Conservation (phyloP, 2,888 invertebrate genomes). For the Geotrupes spiniger region DNA sequence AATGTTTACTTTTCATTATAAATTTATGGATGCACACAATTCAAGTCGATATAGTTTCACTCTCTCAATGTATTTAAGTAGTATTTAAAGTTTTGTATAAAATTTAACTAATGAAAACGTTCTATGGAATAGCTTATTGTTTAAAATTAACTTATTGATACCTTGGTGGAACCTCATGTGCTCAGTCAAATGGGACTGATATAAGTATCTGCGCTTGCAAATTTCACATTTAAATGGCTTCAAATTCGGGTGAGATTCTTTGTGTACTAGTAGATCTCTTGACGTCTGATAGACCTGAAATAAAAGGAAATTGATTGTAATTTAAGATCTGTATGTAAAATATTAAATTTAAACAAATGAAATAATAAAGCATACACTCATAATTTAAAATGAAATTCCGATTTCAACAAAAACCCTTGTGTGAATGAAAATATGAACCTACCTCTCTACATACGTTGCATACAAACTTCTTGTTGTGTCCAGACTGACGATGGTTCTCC, state of each 20-base stretch:
- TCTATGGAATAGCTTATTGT: too few species aligned
- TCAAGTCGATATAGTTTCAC: too few species aligned
- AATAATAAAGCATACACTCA: neutral
- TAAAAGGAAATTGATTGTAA: constrained; percentile 6
- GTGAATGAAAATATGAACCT: too few species aligned
- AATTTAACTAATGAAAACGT: neutral
- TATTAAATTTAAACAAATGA: neutral
- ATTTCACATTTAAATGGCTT: constrained; percentile 59
- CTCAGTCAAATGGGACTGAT: constrained; percentile 65
- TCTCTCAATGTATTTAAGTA: too few species aligned
- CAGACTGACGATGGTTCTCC: constrained; percentile 44
- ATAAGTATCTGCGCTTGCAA: constrained; percentile 60
- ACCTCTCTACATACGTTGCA: constrained; percentile 51
- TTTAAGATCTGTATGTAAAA: too few species aligned
- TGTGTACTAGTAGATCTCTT: constrained; percentile 48
- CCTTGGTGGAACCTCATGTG: constrained; percentile 65
- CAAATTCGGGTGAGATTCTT: constrained; percentile 47
- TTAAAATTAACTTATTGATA: constrained; percentile 28
- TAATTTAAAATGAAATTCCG: neutral
- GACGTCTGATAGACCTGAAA: constrained; percentile 46
- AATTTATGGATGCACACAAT: too few species aligned
- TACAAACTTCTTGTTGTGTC: constrained; percentile 47
- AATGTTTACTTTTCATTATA: too few species aligned
- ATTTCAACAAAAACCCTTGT: too few species aligned
- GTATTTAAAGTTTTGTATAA: too few species aligned